Conservation (phyloP, 2,888 invertebrate species). For the Protonemura montana region DNA sequence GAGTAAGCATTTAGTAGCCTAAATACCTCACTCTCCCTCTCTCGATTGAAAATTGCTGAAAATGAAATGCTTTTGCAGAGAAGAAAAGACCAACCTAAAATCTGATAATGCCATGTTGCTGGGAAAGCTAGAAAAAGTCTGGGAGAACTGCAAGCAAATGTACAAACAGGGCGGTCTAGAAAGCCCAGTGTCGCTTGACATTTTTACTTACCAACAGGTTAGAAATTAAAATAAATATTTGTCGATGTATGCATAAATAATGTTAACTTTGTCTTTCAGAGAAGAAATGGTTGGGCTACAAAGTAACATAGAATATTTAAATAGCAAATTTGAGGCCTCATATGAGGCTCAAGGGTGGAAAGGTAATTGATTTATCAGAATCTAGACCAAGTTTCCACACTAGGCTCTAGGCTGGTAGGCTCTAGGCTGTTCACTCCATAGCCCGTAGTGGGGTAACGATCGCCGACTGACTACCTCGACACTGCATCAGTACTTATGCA, state of each 20-base stretch:
- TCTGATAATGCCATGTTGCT: slow-evolving; percentile 69
- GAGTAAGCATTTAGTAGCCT: too few species aligned
- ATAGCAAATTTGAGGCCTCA: slow-evolving; percentile 57
- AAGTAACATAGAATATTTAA: slow-evolving; percentile 77
- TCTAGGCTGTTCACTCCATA: neutral
- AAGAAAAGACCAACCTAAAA: slow-evolving; percentile 67
- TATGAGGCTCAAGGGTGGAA: slow-evolving; percentile 54
- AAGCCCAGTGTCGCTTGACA: neutral
- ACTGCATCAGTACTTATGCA: neutral
- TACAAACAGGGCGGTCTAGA: slow-evolving; percentile 51
- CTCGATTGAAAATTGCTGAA: neutral
- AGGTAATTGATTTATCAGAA: slow-evolving; percentile 46
- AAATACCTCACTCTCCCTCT: too few species aligned
- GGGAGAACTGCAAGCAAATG: slow-evolving; percentile 68
- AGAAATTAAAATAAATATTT: slow-evolving; percentile 52
- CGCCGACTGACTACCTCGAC: neutral
- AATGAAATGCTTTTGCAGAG: slow-evolving; percentile 61
- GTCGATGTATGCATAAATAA: neutral
- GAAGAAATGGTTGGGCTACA: slow-evolving; percentile 83
- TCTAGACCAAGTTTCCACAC: neutral
- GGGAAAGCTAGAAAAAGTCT: slow-evolving; percentile 67
- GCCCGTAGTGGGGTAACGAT: neutral
- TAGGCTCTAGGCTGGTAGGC: slow-evolving; percentile 18
- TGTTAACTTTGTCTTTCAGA: slow-evolving; percentile 60
- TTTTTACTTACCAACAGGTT: slow-evolving; percentile 47